Evolutionary conservation across 2,888 invertebrate genomes (phyloP).

Genomic region (Taphrorychus bicolor): DNA sequence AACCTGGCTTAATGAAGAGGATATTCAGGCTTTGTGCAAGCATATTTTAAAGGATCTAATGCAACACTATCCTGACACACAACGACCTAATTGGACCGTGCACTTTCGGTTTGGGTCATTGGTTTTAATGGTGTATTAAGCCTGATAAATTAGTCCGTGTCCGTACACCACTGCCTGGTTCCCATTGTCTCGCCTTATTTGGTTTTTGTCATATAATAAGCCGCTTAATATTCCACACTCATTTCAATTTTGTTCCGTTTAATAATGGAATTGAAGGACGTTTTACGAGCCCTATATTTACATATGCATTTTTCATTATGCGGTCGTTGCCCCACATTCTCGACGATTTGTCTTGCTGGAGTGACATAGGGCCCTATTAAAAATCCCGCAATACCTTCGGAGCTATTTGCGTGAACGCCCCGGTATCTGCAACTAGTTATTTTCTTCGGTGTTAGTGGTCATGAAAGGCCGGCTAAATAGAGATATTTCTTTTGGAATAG

Average conservation of each 20-base stretch:
- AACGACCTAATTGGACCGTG: conserved; percentile 10
- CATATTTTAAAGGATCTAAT: conserved; percentile 22
- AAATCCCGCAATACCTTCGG: conserved; percentile 3
- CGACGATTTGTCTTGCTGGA: conserved; percentile 25
- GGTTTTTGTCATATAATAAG: not conserved
- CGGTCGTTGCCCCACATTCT: conserved; percentile 28
- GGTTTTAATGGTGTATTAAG: conserved; percentile 16
- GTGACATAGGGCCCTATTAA: conserved; percentile 18
- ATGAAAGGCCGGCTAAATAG: not conserved
- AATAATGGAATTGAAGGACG: conserved; percentile 7
- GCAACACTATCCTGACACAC: conserved; percentile 14
- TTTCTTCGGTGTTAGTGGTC: not conserved
- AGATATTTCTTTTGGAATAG: not conserved
- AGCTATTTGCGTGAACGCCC: conserved; percentile 12
- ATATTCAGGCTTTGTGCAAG: not conserved
- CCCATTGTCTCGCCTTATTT: not conserved
- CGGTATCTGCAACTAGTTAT: conserved; percentile 5
- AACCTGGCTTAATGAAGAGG: not conserved
- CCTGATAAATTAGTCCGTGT: conserved; percentile 7
- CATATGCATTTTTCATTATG: conserved; percentile 23
- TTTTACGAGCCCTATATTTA: conserved; percentile 7
- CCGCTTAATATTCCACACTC: not conserved
- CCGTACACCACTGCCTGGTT: not conserved
- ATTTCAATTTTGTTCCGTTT: conserved; percentile 6
- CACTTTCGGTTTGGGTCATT: conserved; percentile 14